Conservation (phyloP, 2,888 invertebrate genomes). For the Barypeithes pellucidus region DNA sequence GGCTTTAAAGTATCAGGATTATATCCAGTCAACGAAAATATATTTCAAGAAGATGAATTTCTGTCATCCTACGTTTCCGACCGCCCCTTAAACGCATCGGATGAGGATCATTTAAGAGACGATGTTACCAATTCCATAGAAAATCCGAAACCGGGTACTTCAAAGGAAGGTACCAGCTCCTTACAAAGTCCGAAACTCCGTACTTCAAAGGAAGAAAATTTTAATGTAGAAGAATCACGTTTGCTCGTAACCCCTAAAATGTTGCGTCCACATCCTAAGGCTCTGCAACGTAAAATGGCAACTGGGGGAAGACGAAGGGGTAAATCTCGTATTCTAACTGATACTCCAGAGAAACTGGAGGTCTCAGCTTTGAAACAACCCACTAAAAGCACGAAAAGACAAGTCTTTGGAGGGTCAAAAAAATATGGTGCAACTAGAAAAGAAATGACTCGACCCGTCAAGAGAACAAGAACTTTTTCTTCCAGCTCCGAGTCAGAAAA, state of each 20-base stretch:
- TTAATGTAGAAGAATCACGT: no score
- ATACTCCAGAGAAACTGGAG: background rate
- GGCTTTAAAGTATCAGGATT: background rate
- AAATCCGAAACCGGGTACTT: background rate
- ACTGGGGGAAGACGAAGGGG: no score
- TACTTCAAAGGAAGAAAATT: background rate
- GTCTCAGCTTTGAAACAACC: background rate
- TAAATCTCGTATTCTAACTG: constrained; percentile 11
- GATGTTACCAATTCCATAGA: no score
- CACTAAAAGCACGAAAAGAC: constrained; percentile 3
- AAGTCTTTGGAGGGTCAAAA: background rate
- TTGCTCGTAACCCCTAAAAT: background rate
- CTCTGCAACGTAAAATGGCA: background rate
- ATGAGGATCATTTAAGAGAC: no score
- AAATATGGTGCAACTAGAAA: background rate
- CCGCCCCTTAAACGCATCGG: background rate
- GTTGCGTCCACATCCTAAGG: constrained; percentile 5
- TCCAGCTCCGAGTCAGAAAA: constrained; percentile 1
- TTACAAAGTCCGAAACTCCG: background rate
- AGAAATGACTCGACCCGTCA: background rate
- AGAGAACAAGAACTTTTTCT: background rate
- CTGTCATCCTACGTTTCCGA: background rate
- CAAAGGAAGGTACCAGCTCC: background rate
- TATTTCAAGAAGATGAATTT: constrained; percentile 15
- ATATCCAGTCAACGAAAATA: background rate